Evolutionary conservation across 2,888 invertebrate genomes (phyloP).

Genomic region (Parthenolecanium corni): DNA sequence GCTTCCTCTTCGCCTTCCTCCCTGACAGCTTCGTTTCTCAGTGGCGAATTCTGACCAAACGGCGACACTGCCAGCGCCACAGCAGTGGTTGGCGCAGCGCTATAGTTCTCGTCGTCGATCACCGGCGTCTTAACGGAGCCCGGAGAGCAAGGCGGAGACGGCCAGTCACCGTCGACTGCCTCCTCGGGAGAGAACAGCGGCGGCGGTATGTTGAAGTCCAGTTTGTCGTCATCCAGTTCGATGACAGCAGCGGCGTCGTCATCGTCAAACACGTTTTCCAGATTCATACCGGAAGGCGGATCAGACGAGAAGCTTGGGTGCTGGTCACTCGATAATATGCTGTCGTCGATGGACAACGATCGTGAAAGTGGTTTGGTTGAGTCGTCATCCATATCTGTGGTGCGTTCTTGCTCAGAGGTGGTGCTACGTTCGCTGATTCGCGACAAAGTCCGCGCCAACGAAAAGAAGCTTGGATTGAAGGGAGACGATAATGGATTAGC

Average conservation of each 20-base stretch:
- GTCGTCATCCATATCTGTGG: constrained; percentile 67
- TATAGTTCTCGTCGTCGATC: constrained; percentile 8
- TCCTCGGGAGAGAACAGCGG: constrained; percentile 22
- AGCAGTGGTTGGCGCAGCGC: neutral
- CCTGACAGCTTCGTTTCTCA: neutral
- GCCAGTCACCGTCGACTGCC: constrained; percentile 53
- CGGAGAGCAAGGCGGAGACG: constrained; percentile 51
- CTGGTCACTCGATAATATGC: constrained; percentile 69
- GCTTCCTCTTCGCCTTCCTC: constrained; percentile 42
- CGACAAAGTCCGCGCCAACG: constrained; percentile 63
- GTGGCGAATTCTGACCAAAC: neutral
- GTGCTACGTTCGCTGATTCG: constrained; percentile 80
- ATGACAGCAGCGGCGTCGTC: constrained; percentile 1
- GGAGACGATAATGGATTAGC: constrained; percentile 1
- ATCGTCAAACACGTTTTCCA: constrained; percentile 28
- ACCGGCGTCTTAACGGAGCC: constrained; percentile 36
- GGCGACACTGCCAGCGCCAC: neutral
- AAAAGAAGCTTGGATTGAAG: constrained; percentile 50
- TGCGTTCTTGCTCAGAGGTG: constrained; percentile 70
- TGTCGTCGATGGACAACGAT: constrained; percentile 72
- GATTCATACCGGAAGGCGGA: constrained; percentile 40
- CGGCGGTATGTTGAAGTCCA: constrained; percentile 30
- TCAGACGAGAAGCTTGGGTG: constrained; percentile 76
- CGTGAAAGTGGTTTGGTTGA: constrained; percentile 74
- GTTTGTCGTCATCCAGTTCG: constrained; percentile 14